These are phyloP conservation scores for Agelastica alni DNA, from an alignment of 2,888 invertebrate genomes.

Conservation along the genomic window DNA sequence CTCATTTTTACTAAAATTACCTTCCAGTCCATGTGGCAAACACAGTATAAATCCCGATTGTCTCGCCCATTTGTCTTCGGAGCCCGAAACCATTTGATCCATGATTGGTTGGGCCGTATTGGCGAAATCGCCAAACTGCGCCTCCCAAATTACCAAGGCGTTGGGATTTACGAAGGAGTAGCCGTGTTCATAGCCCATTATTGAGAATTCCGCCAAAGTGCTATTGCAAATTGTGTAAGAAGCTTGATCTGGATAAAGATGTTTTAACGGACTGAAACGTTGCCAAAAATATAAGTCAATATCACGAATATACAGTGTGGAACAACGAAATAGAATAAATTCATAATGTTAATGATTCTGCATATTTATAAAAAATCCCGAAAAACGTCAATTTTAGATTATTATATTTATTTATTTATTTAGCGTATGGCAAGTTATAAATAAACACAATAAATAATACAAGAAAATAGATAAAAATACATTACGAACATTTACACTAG, in stretches of 20 bases:
- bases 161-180: conserved; percentile 98
- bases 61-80: conserved; percentile 97
- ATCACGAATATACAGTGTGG: no score
- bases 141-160: conserved; percentile 96
- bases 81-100: conserved; percentile 88
- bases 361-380: no score
- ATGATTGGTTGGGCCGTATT: conserved; percentile 98
- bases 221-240: conserved; percentile 98
- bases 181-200: conserved; percentile 66
- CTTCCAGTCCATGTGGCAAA: conserved; percentile 97
- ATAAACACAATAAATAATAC: no score
- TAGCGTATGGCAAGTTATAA: no score
- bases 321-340: no score
- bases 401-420: no score
- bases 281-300: no score
- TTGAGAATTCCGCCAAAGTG: conserved; percentile 93
- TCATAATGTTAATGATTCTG: no score
- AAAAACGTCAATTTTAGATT: no score
- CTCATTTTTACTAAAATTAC: no score
- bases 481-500: no score
- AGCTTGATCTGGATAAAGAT: conserved; percentile 95
- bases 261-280: conserved; percentile 75
- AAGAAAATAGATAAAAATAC: no score
- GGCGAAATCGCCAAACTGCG: conserved; percentile 98
- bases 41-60: conserved; percentile 95